These are phyloP conservation scores for Lethocerus indicus DNA, from an alignment of 1,140 invertebrate genomes.

Conservation along the genomic window DNA sequence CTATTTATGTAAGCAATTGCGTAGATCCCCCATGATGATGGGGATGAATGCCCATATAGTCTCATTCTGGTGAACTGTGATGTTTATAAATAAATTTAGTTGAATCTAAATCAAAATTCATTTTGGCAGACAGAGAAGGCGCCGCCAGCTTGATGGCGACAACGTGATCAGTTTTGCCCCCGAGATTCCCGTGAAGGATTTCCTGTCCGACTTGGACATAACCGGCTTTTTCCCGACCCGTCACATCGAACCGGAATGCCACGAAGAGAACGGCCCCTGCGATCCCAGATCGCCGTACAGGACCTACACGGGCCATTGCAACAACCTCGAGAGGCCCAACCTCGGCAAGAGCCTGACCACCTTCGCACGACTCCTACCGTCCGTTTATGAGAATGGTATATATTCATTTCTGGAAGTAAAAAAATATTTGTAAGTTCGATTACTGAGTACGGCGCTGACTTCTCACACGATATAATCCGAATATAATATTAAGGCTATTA, in stretches of 20 bases:
- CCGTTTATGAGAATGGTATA: conserved; percentile 78
- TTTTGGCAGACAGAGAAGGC: conserved; percentile 28
- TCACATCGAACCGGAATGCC: conserved; percentile 30
- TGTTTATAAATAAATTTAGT: background rate
- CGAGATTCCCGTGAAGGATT: conserved; percentile 17
- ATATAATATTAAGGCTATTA: too few species aligned
- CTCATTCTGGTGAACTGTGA: background rate
- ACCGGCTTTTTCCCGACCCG: conserved; percentile 33
- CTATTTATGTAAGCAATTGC: too few species aligned
- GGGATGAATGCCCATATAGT: too few species aligned
- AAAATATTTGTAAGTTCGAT: too few species aligned
- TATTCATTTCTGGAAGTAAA: too few species aligned
- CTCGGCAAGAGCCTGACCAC: conserved; percentile 72
- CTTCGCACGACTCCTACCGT: conserved; percentile 68
- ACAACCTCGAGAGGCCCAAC: conserved; percentile 72
- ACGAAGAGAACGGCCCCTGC: conserved; percentile 39
- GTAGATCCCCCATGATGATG: too few species aligned
- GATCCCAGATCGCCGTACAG: conserved; percentile 66
- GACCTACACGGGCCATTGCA: conserved; percentile 73
- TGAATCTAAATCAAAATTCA: background rate
- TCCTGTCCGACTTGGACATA: conserved; percentile 49
- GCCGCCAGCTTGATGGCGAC: conserved; percentile 45
- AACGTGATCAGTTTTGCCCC: conserved; percentile 40
- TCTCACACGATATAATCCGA: too few species aligned
- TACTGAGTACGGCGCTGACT: too few species aligned